Base-by-base conservation (phyloP, 2,888 invertebrate genomes). In the Papilio elwesi region DNA sequence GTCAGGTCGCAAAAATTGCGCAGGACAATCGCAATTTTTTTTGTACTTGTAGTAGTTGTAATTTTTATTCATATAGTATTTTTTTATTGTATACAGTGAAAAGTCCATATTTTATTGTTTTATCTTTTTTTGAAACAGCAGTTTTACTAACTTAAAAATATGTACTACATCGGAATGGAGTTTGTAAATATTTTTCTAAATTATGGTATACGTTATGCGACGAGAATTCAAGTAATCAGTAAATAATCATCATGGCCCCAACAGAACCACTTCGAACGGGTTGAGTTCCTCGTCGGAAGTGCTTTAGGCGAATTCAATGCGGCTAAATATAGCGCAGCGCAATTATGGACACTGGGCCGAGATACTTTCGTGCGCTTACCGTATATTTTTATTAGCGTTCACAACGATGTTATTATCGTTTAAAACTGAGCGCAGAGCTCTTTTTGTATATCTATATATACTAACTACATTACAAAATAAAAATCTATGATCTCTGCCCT, bases 301-400 rank as follows among this genome's bases (percentile, higher is more conserved):
- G 55, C 62, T 63, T 43, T 48, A 57, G 49, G 64, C 72, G 64
- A 38, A 71, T 72, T 64, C 71, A 74, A 78, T 75, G 66, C 55
- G 66, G 75, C 83, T 84, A 84, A 78, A 82, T 81, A 81, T 85
- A 85, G 82, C 73, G 13, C 67, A 65, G 65, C 68, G 76, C 78
- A 79, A 79, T 79, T 82, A 76, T 69, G 70, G 72, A 81, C 79
- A 82, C 76, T 76, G 77, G 80, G 77, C 76, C 68, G 63, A 15
- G 62, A 69, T 57, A 43, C 49, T 71, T 71, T 71, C 71, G 66
- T 65, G 49, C 38, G 49, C 36, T 13, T 65, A n/a, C 43, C 59
- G 43, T 62, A 43, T 62, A 62, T 62, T 62, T 62, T 62, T 62
- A 43, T 43, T 62, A 26, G 36, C 59, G 43, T 43, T 62, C 59